Evolutionary conservation across 2,797 vertebrate genomes (phyloP).

Genomic region (Takifugu ocellatus): DNA sequence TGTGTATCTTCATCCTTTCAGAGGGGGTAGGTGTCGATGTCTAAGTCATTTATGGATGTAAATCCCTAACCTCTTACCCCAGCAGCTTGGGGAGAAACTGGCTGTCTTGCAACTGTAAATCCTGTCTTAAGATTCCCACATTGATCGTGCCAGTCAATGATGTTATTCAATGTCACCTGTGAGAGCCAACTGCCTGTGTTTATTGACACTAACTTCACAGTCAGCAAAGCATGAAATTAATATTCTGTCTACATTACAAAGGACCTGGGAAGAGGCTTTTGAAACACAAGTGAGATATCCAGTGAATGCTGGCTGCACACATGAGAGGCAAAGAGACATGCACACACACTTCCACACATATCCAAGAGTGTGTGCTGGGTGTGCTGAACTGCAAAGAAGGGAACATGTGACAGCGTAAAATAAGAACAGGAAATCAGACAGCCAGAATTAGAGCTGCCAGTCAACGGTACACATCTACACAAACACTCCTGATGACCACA

Average conservation of each 20-base stretch:
- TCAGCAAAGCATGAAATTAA: conserved; percentile 69
- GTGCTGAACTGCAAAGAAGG: conserved; percentile 57
- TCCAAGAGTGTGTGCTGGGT: conserved; percentile 33
- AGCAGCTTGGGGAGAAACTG: conserved; percentile 21
- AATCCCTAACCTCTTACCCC: conserved; percentile 9
- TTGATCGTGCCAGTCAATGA: conserved; percentile 60
- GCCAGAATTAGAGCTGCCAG: conserved; percentile 57
- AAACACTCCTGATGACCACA: conserved; percentile 35
- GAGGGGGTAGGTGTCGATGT: neutral
- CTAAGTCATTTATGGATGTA: conserved; percentile 8
- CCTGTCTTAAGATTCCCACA: conserved; percentile 47
- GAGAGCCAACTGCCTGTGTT: conserved; percentile 31
- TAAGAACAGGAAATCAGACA: conserved; percentile 47
- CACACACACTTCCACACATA: conserved; percentile 36
- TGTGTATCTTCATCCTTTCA: neutral
- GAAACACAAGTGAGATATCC: conserved; percentile 43
- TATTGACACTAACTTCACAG: conserved; percentile 63
- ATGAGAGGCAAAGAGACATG: conserved; percentile 42
- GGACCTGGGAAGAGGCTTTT: conserved; percentile 27
- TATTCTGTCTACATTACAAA: conserved; percentile 52
- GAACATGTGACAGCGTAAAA: conserved; percentile 48
- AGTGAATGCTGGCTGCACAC: conserved; percentile 36
- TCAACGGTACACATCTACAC: conserved; percentile 23
- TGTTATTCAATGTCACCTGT: conserved; percentile 59
- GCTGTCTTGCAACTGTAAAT: conserved; percentile 48